These are phyloP conservation scores for Telmatochromis brachygnathus DNA, from an alignment of 2,113 vertebrate genomes.

Conservation along the genomic window DNA sequence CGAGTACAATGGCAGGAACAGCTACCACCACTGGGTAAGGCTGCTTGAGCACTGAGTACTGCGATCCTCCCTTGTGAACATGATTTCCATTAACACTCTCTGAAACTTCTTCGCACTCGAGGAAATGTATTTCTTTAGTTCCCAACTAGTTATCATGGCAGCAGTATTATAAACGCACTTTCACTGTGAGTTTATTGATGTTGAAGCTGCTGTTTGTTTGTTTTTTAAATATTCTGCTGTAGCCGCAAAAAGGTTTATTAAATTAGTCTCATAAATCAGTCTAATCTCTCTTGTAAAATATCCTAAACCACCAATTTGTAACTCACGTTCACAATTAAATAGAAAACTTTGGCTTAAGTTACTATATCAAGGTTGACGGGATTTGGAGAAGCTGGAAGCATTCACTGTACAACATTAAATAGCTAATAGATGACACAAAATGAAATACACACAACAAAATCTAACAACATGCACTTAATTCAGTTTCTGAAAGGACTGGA, in stretches of 20 bases:
- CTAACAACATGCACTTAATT: neutral
- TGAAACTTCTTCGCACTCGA: neutral
- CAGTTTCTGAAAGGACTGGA: neutral
- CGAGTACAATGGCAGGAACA: slow-evolving; percentile 19
- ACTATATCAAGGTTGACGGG: neutral
- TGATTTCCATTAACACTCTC: slow-evolving; percentile 4
- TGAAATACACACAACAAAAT: neutral
- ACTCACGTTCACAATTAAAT: neutral
- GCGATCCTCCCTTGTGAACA: neutral
- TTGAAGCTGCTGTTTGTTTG: neutral
- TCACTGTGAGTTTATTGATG: neutral
- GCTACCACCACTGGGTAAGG: neutral
- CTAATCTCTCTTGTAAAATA: neutral
- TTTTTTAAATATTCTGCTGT: neutral
- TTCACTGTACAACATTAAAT: neutral
- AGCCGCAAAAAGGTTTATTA: neutral
- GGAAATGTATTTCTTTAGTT: neutral
- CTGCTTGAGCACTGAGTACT: neutral
- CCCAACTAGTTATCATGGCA: neutral
- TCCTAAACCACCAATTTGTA: neutral
- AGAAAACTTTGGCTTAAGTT: neutral
- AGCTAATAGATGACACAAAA: neutral
- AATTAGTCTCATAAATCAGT: neutral
- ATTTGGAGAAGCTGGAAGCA: neutral
- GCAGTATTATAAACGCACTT: neutral